Percentiles rank a stretch among this genome's conserved stretches.
phyloP scores from a whole-genome alignment of 2,113 vertebrate species.

The Leuciscus idus region DNA sequence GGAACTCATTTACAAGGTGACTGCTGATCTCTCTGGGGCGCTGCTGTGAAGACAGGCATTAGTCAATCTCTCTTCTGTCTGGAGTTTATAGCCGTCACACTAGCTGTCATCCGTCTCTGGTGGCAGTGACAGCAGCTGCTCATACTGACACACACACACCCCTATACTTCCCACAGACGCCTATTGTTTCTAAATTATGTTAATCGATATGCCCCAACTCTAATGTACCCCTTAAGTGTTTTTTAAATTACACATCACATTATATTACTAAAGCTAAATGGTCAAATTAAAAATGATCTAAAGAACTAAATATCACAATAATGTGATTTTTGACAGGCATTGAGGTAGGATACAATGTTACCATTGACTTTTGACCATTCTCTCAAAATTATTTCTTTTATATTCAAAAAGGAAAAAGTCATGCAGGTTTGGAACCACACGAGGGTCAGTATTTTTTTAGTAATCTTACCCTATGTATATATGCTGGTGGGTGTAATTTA shows the following conservation, averaged over 20 bases:
- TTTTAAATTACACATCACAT: not conserved
- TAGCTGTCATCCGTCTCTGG: conserved; percentile 13
- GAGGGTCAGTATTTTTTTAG: not conserved
- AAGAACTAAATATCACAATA: not conserved
- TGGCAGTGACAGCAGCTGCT: conserved; percentile 50
- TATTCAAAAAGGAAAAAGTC: too few species aligned
- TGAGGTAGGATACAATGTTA: not conserved
- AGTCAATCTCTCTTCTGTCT: conserved; percentile 19
- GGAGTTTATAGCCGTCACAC: conserved; percentile 8
- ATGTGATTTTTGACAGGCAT: not conserved
- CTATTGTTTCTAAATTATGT: conserved; percentile 3
- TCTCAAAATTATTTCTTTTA: too few species aligned
- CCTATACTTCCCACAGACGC: not conserved
- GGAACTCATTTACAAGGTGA: conserved; percentile 15
- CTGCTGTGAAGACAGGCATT: conserved; percentile 1
- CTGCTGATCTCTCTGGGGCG: not conserved
- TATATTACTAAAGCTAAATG: not conserved
- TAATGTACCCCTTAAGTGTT: not conserved
- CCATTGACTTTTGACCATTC: not conserved
- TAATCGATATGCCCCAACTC: not conserved
- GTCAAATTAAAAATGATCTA: not conserved
- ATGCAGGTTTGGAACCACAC: too few species aligned
- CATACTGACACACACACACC: not conserved
- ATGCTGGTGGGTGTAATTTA: not conserved
- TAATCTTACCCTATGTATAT: not conserved